Percentiles rank a stretch among this genome's conserved stretches.
These are phyloP conservation scores for Cataglyphis rosenhaueri DNA, from an alignment of 2,888 invertebrate genomes.

Conservation along the genomic window DNA sequence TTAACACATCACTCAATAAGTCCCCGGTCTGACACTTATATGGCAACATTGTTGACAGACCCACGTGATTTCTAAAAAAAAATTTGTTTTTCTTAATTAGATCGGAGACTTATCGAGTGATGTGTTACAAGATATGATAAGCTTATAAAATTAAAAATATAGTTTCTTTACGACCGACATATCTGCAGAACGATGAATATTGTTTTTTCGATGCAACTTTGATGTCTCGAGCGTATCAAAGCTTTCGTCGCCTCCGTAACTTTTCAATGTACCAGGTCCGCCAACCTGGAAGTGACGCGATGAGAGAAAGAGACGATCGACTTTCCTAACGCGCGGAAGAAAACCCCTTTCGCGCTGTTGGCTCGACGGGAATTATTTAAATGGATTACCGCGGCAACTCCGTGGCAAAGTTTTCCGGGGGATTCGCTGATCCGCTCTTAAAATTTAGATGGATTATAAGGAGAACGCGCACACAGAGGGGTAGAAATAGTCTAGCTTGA, in stretches of 20 bases:
- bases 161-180: neutral
- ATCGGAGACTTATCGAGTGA: no score
- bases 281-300: conserved; percentile 24
- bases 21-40: no score
- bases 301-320: conserved; percentile 63
- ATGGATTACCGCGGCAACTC: conserved; percentile 82
- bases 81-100: no score
- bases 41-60: no score
- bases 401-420: conserved; percentile 80
- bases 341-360: conserved; percentile 76
- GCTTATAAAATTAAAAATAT: neutral
- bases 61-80: no score
- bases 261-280: conserved; percentile 29
- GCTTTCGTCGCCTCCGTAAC: conserved; percentile 25
- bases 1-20: no score
- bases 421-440: conserved; percentile 82
- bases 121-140: neutral
- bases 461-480: conserved; percentile 63
- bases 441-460: conserved; percentile 85
- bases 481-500: conserved; percentile 51
- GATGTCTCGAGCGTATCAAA: conserved; percentile 23
- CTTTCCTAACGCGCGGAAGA: conserved; percentile 71
- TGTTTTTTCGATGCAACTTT: conserved; percentile 7
- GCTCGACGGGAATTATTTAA: conserved; percentile 83
- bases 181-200: neutral